Base-by-base conservation (phyloP, 2,888 invertebrate genomes). In the Calephelis perditalis region DNA sequence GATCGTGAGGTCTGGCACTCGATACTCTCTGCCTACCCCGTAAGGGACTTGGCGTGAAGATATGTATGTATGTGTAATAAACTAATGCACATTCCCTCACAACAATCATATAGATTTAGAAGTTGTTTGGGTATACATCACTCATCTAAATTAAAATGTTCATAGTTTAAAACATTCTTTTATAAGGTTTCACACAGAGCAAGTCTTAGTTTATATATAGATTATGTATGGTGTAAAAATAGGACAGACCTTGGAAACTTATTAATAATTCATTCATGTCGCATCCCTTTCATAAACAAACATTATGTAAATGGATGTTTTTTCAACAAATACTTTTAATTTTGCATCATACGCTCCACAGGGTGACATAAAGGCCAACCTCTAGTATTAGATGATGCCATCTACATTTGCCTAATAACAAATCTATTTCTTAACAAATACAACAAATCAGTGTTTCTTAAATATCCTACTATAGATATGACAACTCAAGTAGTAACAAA, bases 201-300 rank as follows among this genome's bases (percentile, higher is more conserved):
- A 11, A 35, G 36, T 43, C 44, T 49, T 4, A 15, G 11, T 12
- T n/a, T 12, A 46, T 15, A 15, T 15, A 15, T 15, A 15, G 15
- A 15, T 8, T 37, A 58, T 44, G 11, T 52, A 26, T 11, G 5
- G 11, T n/a, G 15, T 8, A 26, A 12, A 45, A 40, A 11, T 26
- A 15, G 47, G 60, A 46, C 8, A 15, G 26, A 26, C 49, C 49
- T 26, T 26, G 49, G 15, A 49, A 49, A 49, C 26, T 15, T 26
- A 15, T 10, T 49, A 49, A 10, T 11, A 35, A 3, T 11, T 11
- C 11, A 11, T 6, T 54, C 11, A 54, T 88, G 87, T 88, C 63
- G 86, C 70, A 85, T 79, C 82, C 71, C 73, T 84, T 87, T 86
- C 85, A 84, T 86, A 76, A 79, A 87, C 88, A 87, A 71, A 76